Evolutionary conservation across 1,140 invertebrate species (phyloP), one percentile per base, ranked within the genome.

Genomic region (Drosophila rufa): DNA sequence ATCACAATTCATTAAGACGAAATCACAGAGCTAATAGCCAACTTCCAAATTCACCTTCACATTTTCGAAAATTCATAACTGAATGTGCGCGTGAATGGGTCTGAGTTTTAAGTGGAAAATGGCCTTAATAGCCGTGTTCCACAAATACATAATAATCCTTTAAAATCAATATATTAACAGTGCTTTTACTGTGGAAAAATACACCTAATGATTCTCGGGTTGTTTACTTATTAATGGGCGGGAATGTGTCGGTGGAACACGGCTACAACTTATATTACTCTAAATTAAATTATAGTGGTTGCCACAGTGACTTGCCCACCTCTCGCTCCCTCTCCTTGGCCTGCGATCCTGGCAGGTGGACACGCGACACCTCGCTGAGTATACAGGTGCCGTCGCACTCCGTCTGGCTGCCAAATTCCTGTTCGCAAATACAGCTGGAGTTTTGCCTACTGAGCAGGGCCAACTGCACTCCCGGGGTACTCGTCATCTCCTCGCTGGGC

Each of bases 311-410:
- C 46, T 61, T 46, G 12, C 48, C 50, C 12, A 8, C 36, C 36
- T 56, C 53, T 22, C 42, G 22, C 51, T 38, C 15, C 22, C 38
- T 43, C 14, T 57, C 60, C 38, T 64, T 66, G 4, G 15, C 14
- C 19, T n/a, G 33, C 9, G 36, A 36, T 36, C 45, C 19, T 0
- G 86, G 87, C 58, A 80, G 60, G 45, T 91, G 83, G 19, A 91
- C 80, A 5, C 87, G 61, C 1, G 87, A 89, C 8, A 91, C 87
- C 36, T 91, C 89, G 53, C 83, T 91, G n/a, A 91, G 68, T 25
- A 91, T 91, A 51, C 87, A 91, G 17, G 87, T 84, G 25, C 87
- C 89, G 36, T 91, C 83, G 38, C 87, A 91, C 59, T 91, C 87
- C 0, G 71, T 91, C n/a, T 79, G 78, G 42, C 87, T 91, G 19